Evolutionary conservation across 2,113 vertebrate species (phyloP).

Genomic region (Fukomys damarensis): DNA sequence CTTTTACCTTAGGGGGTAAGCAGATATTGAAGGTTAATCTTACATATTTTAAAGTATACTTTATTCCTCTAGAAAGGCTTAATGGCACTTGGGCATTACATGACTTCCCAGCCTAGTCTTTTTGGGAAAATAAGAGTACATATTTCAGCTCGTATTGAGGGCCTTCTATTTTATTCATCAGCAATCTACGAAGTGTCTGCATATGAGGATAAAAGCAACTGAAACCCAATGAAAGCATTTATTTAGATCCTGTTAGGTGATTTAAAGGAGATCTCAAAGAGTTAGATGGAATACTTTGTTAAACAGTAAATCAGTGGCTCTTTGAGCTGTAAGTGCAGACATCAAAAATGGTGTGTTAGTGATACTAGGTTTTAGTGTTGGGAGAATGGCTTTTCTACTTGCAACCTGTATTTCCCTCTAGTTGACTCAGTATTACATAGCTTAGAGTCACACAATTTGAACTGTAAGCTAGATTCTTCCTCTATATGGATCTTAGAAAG

Average conservation of each 20-base stretch:
- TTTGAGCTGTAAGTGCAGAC: neutral
- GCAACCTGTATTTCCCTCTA: neutral
- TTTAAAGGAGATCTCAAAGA: neutral
- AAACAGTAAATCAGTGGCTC: neutral
- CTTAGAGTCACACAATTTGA: neutral
- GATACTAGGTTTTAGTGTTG: neutral
- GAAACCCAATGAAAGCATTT: conserved; percentile 11
- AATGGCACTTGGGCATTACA: neutral
- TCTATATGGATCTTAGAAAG: neutral
- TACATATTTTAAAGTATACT: neutral
- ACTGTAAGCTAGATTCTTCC: neutral
- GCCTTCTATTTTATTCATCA: neutral
- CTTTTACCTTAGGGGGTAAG: neutral
- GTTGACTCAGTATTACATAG: neutral
- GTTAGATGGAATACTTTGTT: neutral
- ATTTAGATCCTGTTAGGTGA: neutral
- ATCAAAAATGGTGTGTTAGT: neutral
- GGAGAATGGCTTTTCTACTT: neutral
- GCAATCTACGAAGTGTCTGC: neutral
- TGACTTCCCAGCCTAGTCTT: neutral
- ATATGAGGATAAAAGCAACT: neutral
- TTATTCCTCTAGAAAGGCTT: neutral
- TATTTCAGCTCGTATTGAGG: neutral
- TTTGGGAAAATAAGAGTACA: neutral
- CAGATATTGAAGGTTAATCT: neutral